These are phyloP conservation scores for Vespertilio murinus DNA, from an alignment of 2,797 vertebrate species.

Conservation along the genomic window DNA sequence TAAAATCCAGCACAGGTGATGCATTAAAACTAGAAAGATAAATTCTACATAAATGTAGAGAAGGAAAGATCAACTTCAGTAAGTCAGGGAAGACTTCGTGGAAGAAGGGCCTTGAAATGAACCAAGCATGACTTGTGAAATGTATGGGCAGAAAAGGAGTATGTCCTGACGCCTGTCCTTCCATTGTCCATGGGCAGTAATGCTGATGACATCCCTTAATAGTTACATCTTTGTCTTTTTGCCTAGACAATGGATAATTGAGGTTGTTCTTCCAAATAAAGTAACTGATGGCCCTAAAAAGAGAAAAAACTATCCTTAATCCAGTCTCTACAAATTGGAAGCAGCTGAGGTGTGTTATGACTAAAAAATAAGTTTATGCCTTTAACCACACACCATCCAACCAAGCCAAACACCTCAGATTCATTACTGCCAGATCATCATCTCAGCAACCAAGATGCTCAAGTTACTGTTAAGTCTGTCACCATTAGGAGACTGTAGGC, in stretches of 20 bases:
- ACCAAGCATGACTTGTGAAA: not conserved
- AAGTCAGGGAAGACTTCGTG: not conserved
- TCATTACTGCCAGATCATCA: not conserved
- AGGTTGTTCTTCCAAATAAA: not conserved
- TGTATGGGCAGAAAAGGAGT: not conserved
- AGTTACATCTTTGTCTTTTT: not conserved
- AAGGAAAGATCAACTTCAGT: not conserved
- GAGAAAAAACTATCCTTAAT: not conserved
- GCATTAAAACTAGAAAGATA: not conserved
- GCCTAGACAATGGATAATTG: not conserved
- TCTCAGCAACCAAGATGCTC: not conserved
- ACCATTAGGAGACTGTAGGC: not conserved
- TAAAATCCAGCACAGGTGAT: not conserved
- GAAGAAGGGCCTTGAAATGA: not conserved
- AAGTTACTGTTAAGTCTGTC: not conserved
- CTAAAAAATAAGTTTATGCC: not conserved
- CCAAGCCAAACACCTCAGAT: not conserved
- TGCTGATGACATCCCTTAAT: not conserved
- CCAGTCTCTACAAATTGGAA: not conserved
- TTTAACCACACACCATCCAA: not conserved
- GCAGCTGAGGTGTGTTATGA: not conserved
- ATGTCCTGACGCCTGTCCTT: not conserved
- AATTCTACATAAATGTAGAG: not conserved
- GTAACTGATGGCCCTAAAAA: not conserved
- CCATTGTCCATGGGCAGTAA: not conserved